Evolutionary conservation across 2,888 invertebrate genomes (phyloP), one percentile per base, ranked within the genome.

Genomic region (Deilephila elpenor): DNA sequence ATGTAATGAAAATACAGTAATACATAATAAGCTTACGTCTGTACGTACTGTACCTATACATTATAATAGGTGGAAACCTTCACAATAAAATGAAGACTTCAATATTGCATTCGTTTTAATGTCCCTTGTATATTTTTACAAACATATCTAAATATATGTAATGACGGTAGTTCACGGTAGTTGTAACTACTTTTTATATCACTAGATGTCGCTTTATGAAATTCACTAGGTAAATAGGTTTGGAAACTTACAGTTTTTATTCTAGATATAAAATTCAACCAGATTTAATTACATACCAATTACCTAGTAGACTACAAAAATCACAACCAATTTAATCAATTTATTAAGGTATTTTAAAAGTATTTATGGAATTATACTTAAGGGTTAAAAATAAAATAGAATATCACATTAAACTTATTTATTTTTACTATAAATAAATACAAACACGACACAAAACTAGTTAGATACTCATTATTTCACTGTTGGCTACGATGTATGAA

Each of bases 51-150:
- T 89, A 90, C 83, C 87, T 89, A 89, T 91, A 91, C 85, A 91
- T 91, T 89, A 91, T 91, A 90, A 86, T 93, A 93, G 93, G 91
- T 89, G 88, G 91, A 87, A 88, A 90, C 88, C 89, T 93, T 93
- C 92, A 93, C 93, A 93, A 93, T 93, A 93, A 93, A 93, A 93
- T 92, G 92, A 93, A 93, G 93, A 93, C 93, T 93, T 91, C 90
- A 91, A 89, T 86, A 86, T 56, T 75, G 59, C 11, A 20, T 78
- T 84, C 82, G 86, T 91, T 90, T 92, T 80, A 89, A 14, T 8
- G 4, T 60, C 60, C 56, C 53, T 75, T 74, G 3, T 60, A 44
- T 11, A 44, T 14, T 44, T 44, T 44, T 14, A 44, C 44, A 44
- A 14, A 44, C 44, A 44, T 44, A 14, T 44, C 3, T 11, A 14